These are phyloP conservation scores for Falcaria lacertinaria DNA, from an alignment of 2,888 invertebrate species.

Conservation along the genomic window DNA sequence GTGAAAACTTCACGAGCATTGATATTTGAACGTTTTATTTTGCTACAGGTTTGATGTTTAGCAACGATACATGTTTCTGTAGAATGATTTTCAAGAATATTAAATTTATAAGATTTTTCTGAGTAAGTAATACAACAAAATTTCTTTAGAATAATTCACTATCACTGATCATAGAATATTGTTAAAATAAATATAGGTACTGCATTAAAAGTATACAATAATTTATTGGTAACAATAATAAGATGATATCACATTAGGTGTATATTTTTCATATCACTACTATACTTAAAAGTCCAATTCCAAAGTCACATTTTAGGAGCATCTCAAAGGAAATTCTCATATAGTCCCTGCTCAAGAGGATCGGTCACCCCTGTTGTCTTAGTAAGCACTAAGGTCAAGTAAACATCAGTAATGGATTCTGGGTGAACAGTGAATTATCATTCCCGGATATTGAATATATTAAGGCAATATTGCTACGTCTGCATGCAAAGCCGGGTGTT, in stretches of 20 bases:
- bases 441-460: slow-evolving; percentile 79
- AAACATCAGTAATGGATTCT: slow-evolving; percentile 80
- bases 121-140: too few relatives aligned
- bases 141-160: too few relatives aligned
- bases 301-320: slow-evolving; percentile 22
- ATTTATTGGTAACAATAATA: too few relatives aligned
- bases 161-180: too few relatives aligned
- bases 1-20: neutral
- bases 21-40: neutral
- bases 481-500: slow-evolving; percentile 57
- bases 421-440: slow-evolving; percentile 72
- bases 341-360: slow-evolving; percentile 32
- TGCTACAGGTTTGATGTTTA: too few relatives aligned
- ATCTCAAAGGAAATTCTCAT: neutral
- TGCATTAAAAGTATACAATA: too few relatives aligned
- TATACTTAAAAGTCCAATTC: slow-evolving; percentile 12
- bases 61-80: too few relatives aligned
- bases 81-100: too few relatives aligned
- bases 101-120: too few relatives aligned
- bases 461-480: slow-evolving; percentile 64
- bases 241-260: too few relatives aligned
- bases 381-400: slow-evolving; percentile 80
- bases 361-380: slow-evolving; percentile 76
- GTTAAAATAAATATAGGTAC: too few relatives aligned
- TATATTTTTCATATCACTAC: too few relatives aligned